Base-by-base conservation (phyloP, 2,888 invertebrate genomes). In the Suillia variegata region DNA sequence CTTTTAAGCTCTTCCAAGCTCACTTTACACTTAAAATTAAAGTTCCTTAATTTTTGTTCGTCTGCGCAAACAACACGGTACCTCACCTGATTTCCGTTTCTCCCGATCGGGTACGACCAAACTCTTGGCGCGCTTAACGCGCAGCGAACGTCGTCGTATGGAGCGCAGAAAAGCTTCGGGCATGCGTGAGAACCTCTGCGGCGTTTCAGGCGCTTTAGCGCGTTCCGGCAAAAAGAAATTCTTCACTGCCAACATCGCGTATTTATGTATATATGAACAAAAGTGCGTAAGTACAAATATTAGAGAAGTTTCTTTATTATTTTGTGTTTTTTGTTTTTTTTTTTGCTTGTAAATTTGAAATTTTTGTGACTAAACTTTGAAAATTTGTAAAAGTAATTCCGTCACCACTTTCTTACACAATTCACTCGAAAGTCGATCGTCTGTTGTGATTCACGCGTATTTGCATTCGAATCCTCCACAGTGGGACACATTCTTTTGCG, bases 41-140 rank as follows among this genome's bases (percentile, higher is more conserved):
- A n/a, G n/a, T n/a, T n/a, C n/a, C n/a, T n/a, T n/a, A n/a, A n/a
- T n/a, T n/a, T n/a, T n/a, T n/a, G n/a, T n/a, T n/a, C n/a, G n/a
- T n/a, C 38, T 13, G 38, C n/a, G 13, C 38, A 21, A 22, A 62
- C 68, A 70, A 71, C 70, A 73, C 71, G 64, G 59, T 73, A 71
- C 73, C 88, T 88, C 86, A 91, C 91, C 91, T 81, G 91, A 91
- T 84, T 91, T 91, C 77, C 91, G 82, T 80, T 91, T 91, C 80
- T 91, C 90, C 65, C 86, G 87, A 65, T 89, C 86, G 57, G 80
- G 75, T 47, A 89, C 85, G 24, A 90, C 89, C 71, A 90, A 83
- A 61, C 89, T 90, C 80, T 91, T 91, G 69, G 90, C 89, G 73
- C 90, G 85, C 81, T 90, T 91, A 42, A 90, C 89, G 64, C 91